Conservation (phyloP, 1,140 invertebrate species). For the Ceratitis capitata region DNA sequence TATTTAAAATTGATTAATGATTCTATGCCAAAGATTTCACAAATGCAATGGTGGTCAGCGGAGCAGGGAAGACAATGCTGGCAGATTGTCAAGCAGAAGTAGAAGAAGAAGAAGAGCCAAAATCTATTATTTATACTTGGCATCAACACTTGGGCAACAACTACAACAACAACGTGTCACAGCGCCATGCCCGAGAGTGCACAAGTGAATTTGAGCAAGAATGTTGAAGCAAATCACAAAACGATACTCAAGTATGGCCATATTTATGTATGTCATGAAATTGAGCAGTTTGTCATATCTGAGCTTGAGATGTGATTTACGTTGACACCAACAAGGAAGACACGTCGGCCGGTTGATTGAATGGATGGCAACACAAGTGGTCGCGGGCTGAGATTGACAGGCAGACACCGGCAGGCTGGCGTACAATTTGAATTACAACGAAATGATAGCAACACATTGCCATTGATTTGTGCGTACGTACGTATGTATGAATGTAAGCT, state of each 20-base stretch:
- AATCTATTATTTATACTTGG: not conserved
- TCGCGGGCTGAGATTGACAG: not conserved
- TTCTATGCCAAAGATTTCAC: not conserved
- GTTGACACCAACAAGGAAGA: slow-evolving; percentile 26
- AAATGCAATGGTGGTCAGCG: not conserved
- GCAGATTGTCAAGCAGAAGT: not conserved
- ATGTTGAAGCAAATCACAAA: not conserved
- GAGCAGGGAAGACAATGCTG: not conserved
- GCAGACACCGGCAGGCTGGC: not conserved
- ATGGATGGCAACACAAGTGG: not conserved
- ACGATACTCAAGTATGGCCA: not conserved
- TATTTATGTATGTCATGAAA: not conserved
- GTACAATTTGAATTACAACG: not conserved
- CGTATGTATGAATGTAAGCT: too few species aligned
- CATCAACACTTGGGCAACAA: not conserved
- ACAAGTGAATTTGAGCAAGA: too few species aligned
- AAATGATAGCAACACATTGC: not conserved
- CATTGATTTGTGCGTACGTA: not conserved
- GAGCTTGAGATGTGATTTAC: not conserved
- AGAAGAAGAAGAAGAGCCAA: not conserved
- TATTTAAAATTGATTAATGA: not conserved
- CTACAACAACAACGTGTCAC: not conserved
- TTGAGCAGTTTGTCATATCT: slow-evolving; percentile 22
- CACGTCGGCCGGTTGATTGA: not conserved
- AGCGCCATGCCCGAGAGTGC: not conserved